These are phyloP conservation scores for Naso thynnoides DNA, from an alignment of 2,797 vertebrate species.

Conservation along the genomic window DNA sequence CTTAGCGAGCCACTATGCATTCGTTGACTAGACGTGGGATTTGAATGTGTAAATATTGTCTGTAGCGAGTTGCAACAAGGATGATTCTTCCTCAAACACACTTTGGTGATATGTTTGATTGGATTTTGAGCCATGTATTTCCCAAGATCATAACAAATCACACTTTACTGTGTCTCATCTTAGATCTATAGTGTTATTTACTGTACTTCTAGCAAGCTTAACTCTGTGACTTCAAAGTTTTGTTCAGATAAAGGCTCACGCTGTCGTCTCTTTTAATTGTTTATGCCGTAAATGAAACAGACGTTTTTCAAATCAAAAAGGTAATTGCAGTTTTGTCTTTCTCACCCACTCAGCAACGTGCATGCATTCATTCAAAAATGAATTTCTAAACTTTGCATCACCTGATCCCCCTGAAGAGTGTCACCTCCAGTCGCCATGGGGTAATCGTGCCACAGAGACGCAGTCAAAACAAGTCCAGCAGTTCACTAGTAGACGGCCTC, in stretches of 20 bases:
- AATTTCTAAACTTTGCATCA: conserved; percentile 75
- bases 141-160: conserved; percentile 82
- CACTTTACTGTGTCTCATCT: conserved; percentile 77
- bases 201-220: conserved; percentile 68
- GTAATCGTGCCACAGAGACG: conserved; percentile 78
- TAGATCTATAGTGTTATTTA: conserved; percentile 78
- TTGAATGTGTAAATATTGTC: conserved; percentile 85
- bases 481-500: conserved; percentile 77
- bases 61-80: conserved; percentile 77
- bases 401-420: conserved; percentile 68
- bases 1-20: conserved; percentile 78
- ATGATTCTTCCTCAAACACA: conserved; percentile 82
- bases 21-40: conserved; percentile 81
- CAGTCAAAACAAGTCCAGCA: conserved; percentile 79
- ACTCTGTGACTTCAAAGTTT: conserved; percentile 72
- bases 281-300: conserved; percentile 62
- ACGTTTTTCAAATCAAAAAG: conserved; percentile 47
- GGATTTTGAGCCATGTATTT: conserved; percentile 81
- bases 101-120: conserved; percentile 84
- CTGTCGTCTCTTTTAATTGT: conserved; percentile 65
- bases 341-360: conserved; percentile 21
- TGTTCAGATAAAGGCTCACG: conserved; percentile 67
- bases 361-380: conserved; percentile 56
- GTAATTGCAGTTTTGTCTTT: conserved; percentile 48
- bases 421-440: conserved; percentile 68